Base-by-base conservation (phyloP, 2,888 invertebrate genomes). In the Tiliacea citrago region DNA sequence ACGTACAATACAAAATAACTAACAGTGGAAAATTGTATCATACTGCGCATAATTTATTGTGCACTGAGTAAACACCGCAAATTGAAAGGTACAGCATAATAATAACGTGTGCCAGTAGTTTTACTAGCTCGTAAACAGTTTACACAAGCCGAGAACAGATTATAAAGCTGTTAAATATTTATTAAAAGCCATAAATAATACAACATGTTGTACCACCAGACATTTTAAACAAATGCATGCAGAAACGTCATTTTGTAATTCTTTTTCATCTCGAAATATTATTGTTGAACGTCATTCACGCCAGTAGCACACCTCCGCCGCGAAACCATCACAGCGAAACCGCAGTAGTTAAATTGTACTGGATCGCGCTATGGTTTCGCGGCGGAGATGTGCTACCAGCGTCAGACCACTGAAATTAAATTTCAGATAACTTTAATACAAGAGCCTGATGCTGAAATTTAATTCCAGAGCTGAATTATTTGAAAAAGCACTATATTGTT, bases 51-150 rank as follows among this genome's bases (percentile, higher is more conserved):
- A 73, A 77, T 80, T 78, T 78, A 75, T 62, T 61, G 47, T 24
- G 10, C 47, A 63, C 57, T 24, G 57, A 71, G 62, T 71, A 80
- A 77, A 62, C 78, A 74, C 35, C 47, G 49, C 62, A 79, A 79
- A 74, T 66, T 77, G 66, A 77, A 73, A 69, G 58, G 61, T 53
- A 68, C 58, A 60, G n/a, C 65, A 62, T 45, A 60, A 60, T 79
- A 69, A 65, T 65, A 75, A 62, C 16, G 53, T 78, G 45, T 73
- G 73, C 78, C 72, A 83, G 68, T 61, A 68, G 75, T 71, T 74
- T 84, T 71, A 81, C 55, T 71, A 70, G 69, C 69, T 77, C 78
- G 58, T 82, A 81, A 85, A 84, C 75, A 77, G 72, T 73, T 75
- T 75, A 85, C 60, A 58, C 29, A 47, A 70, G 57, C 68, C 49